A percentile compares a stretch with the other conserved stretches of the same genome.
Conservation (phyloP, 2,797 vertebrate genomes). For the Chelon labrosus region DNA sequence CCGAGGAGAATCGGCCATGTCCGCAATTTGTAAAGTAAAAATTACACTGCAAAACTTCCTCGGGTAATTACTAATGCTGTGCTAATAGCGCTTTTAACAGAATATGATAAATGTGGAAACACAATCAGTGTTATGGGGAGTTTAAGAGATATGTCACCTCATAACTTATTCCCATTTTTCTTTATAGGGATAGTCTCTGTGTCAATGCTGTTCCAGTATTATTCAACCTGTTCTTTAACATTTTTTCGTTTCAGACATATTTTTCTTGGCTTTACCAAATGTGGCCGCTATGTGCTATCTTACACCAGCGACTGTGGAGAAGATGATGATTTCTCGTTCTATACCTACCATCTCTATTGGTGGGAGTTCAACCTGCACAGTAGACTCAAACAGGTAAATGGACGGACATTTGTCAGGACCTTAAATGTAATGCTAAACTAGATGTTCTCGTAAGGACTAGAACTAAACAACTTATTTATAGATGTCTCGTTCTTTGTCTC, state of each 20-base stretch:
- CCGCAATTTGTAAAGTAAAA: too few relatives aligned
- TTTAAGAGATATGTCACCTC: too few relatives aligned
- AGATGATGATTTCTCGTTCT: slow-evolving; percentile 93
- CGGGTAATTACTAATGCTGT: too few relatives aligned
- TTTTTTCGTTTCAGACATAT: slow-evolving; percentile 86
- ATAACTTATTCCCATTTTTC: background rate
- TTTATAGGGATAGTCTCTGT: background rate
- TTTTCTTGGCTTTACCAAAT: slow-evolving; percentile 97
- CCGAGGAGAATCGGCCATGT: too few relatives aligned
- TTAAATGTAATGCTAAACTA: background rate
- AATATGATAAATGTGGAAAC: background rate
- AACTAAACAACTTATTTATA: background rate
- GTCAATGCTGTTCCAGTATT: background rate
- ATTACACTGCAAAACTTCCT: too few relatives aligned
- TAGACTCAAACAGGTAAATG: slow-evolving; percentile 90
- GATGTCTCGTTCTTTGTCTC: background rate
- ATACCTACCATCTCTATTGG: slow-evolving; percentile 96
- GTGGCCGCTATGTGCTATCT: slow-evolving; percentile 94
- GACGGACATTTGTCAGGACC: background rate
- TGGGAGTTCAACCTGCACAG: slow-evolving; percentile 98
- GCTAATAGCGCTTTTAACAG: too few relatives aligned
- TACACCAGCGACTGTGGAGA: slow-evolving; percentile 94
- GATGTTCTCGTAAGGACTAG: background rate
- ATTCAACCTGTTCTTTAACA: background rate
- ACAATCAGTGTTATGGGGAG: background rate